Evolutionary conservation across 2,888 invertebrate genomes (phyloP).

Genomic region (Brachyptera risi): DNA sequence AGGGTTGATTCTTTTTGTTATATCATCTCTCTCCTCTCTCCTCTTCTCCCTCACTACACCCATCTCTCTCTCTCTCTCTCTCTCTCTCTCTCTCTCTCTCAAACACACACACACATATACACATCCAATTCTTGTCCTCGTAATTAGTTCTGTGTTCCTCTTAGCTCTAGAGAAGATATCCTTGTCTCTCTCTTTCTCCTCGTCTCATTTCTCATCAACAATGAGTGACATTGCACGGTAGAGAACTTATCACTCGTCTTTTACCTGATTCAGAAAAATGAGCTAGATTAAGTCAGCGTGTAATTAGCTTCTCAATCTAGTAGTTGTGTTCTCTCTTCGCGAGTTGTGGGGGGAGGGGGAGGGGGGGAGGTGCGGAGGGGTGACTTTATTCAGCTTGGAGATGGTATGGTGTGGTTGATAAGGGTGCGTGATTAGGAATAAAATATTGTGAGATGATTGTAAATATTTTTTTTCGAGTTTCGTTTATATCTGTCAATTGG

Average conservation of each 20-base stretch:
- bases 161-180: too few relatives aligned
- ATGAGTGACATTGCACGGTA: neutral
- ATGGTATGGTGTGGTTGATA: too few relatives aligned
- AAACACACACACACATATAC: too few relatives aligned
- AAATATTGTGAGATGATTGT: too few relatives aligned
- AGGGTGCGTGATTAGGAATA: too few relatives aligned
- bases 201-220: slow-evolving; percentile 7
- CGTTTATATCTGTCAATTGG: too few relatives aligned
- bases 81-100: too few relatives aligned
- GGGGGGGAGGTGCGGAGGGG: neutral
- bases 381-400: too few relatives aligned
- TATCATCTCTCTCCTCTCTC: slow-evolving; percentile 1
- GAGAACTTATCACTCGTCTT: neutral
- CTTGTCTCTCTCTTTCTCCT: neutral
- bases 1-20: slow-evolving; percentile 14
- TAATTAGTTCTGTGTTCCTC: slow-evolving; percentile 15
- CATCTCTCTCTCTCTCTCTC: too few relatives aligned
- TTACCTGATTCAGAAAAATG: slow-evolving; percentile 19
- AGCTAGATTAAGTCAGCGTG: slow-evolving; percentile 13
- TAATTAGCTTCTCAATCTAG: slow-evolving; percentile 11
- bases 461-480: too few relatives aligned
- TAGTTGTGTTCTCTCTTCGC: neutral
- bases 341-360: neutral
- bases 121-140: neutral
- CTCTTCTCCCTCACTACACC: too few relatives aligned